phyloP scores from a whole-genome alignment of 1,140 invertebrate genomes.

The Diprion similis region DNA sequence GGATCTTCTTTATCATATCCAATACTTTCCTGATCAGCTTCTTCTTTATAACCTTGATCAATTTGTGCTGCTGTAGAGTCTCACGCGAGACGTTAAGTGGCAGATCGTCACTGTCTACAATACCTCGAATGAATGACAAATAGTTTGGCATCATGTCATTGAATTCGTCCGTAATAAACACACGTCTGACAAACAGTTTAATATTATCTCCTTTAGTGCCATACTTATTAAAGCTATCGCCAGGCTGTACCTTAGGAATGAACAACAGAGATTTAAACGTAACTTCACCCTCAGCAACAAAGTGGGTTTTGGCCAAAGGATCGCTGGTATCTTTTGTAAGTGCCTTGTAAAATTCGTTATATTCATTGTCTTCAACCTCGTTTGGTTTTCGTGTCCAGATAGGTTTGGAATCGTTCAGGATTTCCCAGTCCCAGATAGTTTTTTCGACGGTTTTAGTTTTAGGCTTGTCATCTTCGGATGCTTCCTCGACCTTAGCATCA shows the following conservation, averaged over 20 bases:
- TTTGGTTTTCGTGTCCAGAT: slow-evolving; percentile 94
- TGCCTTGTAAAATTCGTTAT: slow-evolving; percentile 93
- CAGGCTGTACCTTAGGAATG: slow-evolving; percentile 87
- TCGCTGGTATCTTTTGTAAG: slow-evolving; percentile 91
- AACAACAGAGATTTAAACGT: slow-evolving; percentile 97
- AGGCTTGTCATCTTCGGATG: slow-evolving; percentile 80
- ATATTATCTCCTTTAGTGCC: slow-evolving; percentile 95
- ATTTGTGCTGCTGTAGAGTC: slow-evolving; percentile 98
- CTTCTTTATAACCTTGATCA: slow-evolving; percentile 99
- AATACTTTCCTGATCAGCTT: slow-evolving; percentile 96
- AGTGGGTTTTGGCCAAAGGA: slow-evolving; percentile 91
- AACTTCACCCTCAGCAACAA: slow-evolving; percentile 98
- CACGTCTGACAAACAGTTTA: slow-evolving; percentile 94
- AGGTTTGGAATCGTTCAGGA: slow-evolving; percentile 95
- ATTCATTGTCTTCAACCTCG: slow-evolving; percentile 89
- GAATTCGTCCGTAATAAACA: slow-evolving; percentile 99
- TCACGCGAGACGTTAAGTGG: slow-evolving; percentile 98
- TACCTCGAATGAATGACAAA: slow-evolving; percentile 91
- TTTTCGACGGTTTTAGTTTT: slow-evolving; percentile 92
- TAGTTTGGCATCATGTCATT: slow-evolving; percentile 99
- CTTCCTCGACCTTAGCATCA: slow-evolving; percentile 69
- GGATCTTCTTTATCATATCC: slow-evolving; percentile 98
- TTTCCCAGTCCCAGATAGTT: slow-evolving; percentile 98
- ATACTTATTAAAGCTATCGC: slow-evolving; percentile 95
- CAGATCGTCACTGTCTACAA: slow-evolving; percentile 99